Percentiles rank a stretch among this genome's conserved stretches.
Conservation (phyloP, 1,140 invertebrate genomes). For the Papilio dardanus region DNA sequence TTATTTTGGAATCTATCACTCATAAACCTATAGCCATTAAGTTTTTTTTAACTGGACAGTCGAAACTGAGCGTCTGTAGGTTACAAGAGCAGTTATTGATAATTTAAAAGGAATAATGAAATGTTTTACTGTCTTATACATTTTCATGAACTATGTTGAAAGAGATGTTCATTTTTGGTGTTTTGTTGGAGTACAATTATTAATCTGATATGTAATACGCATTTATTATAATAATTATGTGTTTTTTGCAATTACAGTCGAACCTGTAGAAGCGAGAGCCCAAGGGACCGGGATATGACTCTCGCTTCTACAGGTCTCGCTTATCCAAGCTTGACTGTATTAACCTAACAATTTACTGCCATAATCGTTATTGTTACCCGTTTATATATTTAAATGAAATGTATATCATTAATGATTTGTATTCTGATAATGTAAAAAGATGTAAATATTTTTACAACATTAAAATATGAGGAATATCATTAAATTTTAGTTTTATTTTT, state of each 20-base stretch:
- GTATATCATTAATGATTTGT: constrained; percentile 30
- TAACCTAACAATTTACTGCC: background rate
- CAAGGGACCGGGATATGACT: no score
- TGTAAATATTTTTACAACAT: constrained; percentile 57
- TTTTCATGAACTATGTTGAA: background rate
- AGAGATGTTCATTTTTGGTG: background rate
- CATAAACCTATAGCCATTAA: no score
- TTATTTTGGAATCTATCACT: no score
- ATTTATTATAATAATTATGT: no score
- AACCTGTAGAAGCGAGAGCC: no score
- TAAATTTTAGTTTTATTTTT: constrained; percentile 26
- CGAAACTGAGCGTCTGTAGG: no score
- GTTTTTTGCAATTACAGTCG: no score
- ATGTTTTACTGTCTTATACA: background rate
- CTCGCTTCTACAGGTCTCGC: no score
- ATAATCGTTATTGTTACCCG: background rate
- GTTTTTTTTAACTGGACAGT: no score
- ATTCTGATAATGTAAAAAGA: constrained; percentile 46
- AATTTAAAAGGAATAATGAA: background rate
- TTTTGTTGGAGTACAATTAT: background rate
- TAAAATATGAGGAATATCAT: constrained; percentile 18
- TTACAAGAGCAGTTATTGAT: background rate
- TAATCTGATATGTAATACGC: no score
- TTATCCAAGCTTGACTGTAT: no score
- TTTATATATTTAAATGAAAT: background rate